A percentile compares a stretch with the other conserved stretches of the same genome.
These are phyloP conservation scores for Mystacides longicornis DNA, from an alignment of 2,888 invertebrate genomes.

Conservation along the genomic window DNA sequence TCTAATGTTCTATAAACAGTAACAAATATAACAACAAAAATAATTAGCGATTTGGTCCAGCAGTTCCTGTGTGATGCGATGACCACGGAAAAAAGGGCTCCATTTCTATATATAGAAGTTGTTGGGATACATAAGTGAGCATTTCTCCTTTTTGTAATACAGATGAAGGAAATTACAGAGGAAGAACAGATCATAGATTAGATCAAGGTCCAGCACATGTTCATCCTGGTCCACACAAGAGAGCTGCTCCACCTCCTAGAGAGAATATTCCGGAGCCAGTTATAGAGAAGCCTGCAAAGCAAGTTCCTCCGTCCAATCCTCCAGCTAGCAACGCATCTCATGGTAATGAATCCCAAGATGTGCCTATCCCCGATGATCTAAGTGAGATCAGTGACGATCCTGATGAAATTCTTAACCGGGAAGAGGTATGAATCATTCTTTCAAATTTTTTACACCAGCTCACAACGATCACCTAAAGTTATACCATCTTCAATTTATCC, in stretches of 20 bases:
- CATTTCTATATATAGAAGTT: too few relatives aligned
- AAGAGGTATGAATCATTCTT: conserved; percentile 52
- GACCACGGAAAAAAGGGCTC: too few relatives aligned
- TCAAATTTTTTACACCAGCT: too few relatives aligned
- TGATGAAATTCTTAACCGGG: conserved; percentile 77
- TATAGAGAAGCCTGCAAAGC: conserved; percentile 42
- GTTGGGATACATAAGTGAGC: too few relatives aligned
- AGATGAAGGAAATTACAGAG: conserved; percentile 38
- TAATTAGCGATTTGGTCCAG: too few relatives aligned
- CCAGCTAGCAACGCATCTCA: conserved; percentile 16
- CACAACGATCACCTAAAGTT: too few relatives aligned
- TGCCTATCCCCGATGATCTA: conserved; percentile 60
- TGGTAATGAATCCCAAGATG: conserved; percentile 43
- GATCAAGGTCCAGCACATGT: conserved; percentile 37
- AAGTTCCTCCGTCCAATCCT: conserved; percentile 24
- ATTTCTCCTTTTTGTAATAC: too few relatives aligned
- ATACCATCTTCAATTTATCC: too few relatives aligned
- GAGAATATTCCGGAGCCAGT: conserved; percentile 36
- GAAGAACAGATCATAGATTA: conserved; percentile 38
- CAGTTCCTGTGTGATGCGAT: too few relatives aligned
- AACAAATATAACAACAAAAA: too few relatives aligned
- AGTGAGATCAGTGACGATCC: conserved; percentile 88
- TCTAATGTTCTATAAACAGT: too few relatives aligned
- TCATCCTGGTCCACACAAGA: conserved; percentile 35
- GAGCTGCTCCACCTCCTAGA: conserved; percentile 27